phyloP scores from a whole-genome alignment of 2,113 vertebrate genomes.

The Tretioscincus oriximinensis region DNA sequence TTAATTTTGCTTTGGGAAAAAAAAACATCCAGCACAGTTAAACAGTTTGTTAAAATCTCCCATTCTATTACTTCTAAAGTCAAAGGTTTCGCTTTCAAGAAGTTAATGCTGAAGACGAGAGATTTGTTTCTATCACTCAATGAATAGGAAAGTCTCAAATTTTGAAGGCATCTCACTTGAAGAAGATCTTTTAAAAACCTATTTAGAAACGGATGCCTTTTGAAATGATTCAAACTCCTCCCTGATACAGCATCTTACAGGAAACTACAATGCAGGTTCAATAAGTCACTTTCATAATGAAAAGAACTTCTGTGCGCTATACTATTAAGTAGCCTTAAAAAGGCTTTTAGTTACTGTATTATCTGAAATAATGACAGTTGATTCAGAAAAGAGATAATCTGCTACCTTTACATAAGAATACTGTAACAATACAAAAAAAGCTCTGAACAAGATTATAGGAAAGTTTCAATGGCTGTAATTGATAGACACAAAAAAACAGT shows the following conservation, averaged over 20 bases:
- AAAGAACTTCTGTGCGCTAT: constrained; percentile 56
- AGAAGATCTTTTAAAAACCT: constrained; percentile 19
- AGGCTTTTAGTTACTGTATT: constrained; percentile 67
- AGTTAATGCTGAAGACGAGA: constrained; percentile 20
- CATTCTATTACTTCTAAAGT: constrained; percentile 29
- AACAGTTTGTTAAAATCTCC: constrained; percentile 16
- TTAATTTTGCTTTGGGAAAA: constrained; percentile 32
- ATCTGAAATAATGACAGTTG: constrained; percentile 45
- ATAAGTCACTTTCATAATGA: constrained; percentile 56
- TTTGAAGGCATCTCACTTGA: constrained; percentile 11
- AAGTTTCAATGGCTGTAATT: constrained; percentile 44
- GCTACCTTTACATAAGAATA: constrained; percentile 56
- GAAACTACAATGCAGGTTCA: constrained; percentile 55
- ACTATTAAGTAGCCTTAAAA: constrained; percentile 62
- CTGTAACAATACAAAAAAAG: constrained; percentile 27
- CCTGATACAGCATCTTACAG: constrained; percentile 53
- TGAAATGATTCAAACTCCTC: constrained; percentile 55
- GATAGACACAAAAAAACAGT: constrained; percentile 37
- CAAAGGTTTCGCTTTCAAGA: constrained; percentile 36
- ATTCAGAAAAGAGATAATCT: constrained; percentile 61
- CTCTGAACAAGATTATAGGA: constrained; percentile 51
- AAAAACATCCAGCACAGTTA: constrained; percentile 28
- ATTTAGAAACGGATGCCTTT: constrained; percentile 47
- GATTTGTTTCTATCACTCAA: constrained; percentile 23
- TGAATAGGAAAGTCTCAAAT: constrained; percentile 31